phyloP scores from a whole-genome alignment of 2,888 invertebrate genomes.

The Dugesia japonica region DNA sequence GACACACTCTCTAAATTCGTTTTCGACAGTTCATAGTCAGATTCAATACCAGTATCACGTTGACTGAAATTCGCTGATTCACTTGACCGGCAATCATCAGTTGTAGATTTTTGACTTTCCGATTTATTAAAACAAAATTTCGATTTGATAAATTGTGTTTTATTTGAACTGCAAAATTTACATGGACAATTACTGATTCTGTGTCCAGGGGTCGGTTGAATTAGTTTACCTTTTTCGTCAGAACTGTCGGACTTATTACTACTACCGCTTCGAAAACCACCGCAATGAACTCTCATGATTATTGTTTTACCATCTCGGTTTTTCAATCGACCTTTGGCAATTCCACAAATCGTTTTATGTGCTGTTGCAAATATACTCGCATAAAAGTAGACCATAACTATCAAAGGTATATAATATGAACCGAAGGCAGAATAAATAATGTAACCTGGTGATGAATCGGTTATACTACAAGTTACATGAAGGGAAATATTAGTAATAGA shows the following conservation, averaged over 20 bases:
- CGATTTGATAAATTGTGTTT: not conserved
- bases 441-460: constrained; percentile 66
- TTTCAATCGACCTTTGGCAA: constrained; percentile 41
- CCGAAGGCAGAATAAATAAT: constrained; percentile 88
- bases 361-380: constrained; percentile 89
- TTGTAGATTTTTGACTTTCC: not conserved
- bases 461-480: not conserved
- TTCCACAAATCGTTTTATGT: constrained; percentile 43
- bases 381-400: constrained; percentile 92
- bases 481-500: not conserved
- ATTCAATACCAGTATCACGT: not conserved
- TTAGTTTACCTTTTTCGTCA: not conserved
- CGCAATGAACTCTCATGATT: constrained; percentile 74
- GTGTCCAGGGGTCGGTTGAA: not conserved
- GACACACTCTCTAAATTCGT: not conserved
- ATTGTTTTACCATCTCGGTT: constrained; percentile 45
- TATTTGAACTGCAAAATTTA: not conserved
- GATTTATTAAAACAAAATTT: not conserved
- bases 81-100: not conserved
- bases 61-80: not conserved
- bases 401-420: constrained; percentile 93
- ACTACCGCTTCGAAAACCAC: constrained; percentile 44
- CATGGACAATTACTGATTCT: not conserved
- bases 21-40: not conserved
- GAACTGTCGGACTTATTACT: constrained; percentile 9